Evolutionary conservation across 64 coral and sea anemone genomes (phyloP), one percentile per base, ranked within the genome.

Genomic region (Platygyra sinensis): DNA sequence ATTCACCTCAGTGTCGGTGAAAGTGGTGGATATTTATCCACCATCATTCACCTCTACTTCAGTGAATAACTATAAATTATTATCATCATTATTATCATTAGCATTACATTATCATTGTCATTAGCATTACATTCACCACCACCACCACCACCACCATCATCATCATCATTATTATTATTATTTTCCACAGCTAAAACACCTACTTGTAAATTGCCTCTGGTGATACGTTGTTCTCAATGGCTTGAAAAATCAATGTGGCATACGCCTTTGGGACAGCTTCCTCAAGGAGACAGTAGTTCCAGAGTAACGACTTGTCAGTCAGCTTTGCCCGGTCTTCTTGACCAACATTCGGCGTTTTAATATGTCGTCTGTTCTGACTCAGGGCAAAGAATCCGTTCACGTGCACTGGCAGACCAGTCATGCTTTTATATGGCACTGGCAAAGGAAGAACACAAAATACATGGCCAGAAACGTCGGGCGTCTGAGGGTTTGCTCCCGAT

Each of bases 361-460:
- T 83, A 60, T 90, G 80, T 30, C 94, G 87, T 81, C 96, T 90
- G 62, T 98, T 98, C 76, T 98, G 93, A 38, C 87, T 98, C 22
- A 98, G 24, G 18, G 93, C 90, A 63, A 98, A 98, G 65, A 95
- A 98, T 13, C 96, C 94, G 64, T 98, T 98, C 25, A 98, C 96
- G 74, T 98, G 96, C 7, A 98, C 90, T 10, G 96, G 96, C 15
- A 98, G 87, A 51, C 96, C 96, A 7, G 96, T 98, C 50, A 93
- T 72, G 84, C 93, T 95, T n/a, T 92, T 94, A 30, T 60, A 72
- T 39, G 95, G 93, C 28, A 95, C 52, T 10, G 96, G 96, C 19
- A 98, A 77, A 22, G 96, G 96, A 49, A 98, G 83, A 62, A 91
- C 90, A 62, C 96, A 98, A 78, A 98, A 98, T 7, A 98, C 78